Base-by-base conservation (phyloP, 2,113 vertebrate genomes). In the Ovis canadensis region DNA sequence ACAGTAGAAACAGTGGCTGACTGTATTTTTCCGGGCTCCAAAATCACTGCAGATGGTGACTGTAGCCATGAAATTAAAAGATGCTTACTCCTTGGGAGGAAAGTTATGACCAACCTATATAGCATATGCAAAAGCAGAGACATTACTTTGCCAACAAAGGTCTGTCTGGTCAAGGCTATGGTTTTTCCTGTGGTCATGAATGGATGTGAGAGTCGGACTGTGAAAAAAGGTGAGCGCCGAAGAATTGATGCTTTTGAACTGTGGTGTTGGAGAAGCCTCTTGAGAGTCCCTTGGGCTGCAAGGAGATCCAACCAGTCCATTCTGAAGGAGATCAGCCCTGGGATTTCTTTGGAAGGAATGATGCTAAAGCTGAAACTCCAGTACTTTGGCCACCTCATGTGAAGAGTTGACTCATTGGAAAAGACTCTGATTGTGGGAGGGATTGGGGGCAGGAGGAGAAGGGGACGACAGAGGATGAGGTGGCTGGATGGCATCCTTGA, bases 141-240 rank as follows among this genome's bases (percentile, higher is more conserved):
- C 16, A n/a, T 67, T 67, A n/a, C 33, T 67, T 67, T n/a, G 33
- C 62, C 33, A 67, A 67, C 62, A n/a, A 33, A 67, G 16, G 33
- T 67, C 62, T 8, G 0, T 67, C 16, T n/a, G 2, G 7, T 67
- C 33, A 67, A 67, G 0, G 0, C 62, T n/a, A 1, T 67, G 33
- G 33, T 67, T n/a, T 67, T 67, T n/a, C 62, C 62, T 10, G 16
- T 67, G 2, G 33, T n/a, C 62, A 67, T n/a, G 33, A 2, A 67
- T 67, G 62, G 33, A 67, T 67, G 62, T n/a, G 16, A 67, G 62
- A 67, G 33, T 19, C n/a, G 16, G 62, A 67, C 7, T n/a, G 0
- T 67, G 0, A 67, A 67, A 33, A 67, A n/a, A n/a, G 62, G 15
- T n/a, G 62, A 64, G 7, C 0, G 0, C 7, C 1, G 0, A 64